Conservation (phyloP, 2,113 vertebrate species). For the Callocephalon fimbriatum region DNA sequence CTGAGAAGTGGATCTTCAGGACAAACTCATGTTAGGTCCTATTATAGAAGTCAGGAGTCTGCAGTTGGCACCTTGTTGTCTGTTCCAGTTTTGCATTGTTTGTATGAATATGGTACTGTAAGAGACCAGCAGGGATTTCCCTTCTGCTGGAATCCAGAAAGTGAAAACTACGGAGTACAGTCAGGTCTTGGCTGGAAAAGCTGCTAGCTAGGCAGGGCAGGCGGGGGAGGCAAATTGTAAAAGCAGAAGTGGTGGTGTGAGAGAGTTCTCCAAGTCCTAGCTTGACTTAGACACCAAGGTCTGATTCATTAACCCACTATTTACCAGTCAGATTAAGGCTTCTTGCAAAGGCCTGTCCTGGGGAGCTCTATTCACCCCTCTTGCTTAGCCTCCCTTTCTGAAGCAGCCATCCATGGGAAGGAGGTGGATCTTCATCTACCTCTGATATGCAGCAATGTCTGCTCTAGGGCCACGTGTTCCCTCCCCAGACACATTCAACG, state of each 20-base stretch:
- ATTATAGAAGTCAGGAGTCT: conserved; percentile 23
- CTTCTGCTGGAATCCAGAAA: neutral
- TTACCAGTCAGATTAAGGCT: neutral
- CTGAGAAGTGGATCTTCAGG: neutral
- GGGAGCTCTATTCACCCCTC: neutral
- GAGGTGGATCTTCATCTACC: neutral
- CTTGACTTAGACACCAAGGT: neutral
- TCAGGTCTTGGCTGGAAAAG: neutral
- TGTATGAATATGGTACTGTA: conserved; percentile 15
- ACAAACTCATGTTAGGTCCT: neutral
- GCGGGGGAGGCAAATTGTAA: too few species aligned
- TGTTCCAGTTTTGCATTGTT: conserved; percentile 26
- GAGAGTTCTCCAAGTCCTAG: neutral
- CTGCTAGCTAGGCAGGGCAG: neutral
- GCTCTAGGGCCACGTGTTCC: neutral
- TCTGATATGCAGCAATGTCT: neutral
- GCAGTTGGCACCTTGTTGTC: neutral
- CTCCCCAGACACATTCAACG: neutral
- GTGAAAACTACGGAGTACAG: neutral
- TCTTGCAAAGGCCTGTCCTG: neutral
- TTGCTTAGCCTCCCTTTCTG: neutral
- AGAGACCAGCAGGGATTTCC: neutral
- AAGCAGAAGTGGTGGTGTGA: neutral
- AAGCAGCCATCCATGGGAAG: neutral
- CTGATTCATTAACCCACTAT: neutral